phyloP scores from a whole-genome alignment of 2,797 vertebrate genomes.

The Avahi laniger region DNA sequence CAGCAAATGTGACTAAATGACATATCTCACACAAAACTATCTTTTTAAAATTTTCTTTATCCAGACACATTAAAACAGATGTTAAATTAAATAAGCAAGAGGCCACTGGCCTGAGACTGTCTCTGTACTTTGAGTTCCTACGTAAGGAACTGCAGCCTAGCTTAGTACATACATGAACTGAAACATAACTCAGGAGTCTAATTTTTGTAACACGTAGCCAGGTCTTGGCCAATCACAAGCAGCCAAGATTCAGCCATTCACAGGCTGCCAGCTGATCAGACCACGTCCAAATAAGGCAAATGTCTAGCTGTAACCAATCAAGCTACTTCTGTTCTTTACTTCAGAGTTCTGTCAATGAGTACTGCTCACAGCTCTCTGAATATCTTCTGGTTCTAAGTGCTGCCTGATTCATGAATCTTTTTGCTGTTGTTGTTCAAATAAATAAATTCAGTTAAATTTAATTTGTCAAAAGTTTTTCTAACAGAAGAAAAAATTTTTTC shows the following conservation, averaged over 20 bases:
- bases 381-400: not conserved
- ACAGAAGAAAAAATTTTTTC: not conserved
- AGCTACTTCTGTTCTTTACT: no score
- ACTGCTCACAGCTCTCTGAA: not conserved
- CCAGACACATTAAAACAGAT: not conserved
- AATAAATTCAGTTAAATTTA: not conserved
- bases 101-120: not conserved
- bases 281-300: not conserved
- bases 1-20: not conserved
- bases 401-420: not conserved
- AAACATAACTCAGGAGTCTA: not conserved
- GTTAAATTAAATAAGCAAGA: not conserved
- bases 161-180: not conserved
- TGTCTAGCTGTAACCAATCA: not conserved
- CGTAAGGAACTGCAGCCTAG: not conserved
- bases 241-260: not conserved
- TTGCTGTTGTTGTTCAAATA: not conserved
- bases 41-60: not conserved
- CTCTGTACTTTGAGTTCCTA: not conserved
- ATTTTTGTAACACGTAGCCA: not conserved
- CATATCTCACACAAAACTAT: not conserved
- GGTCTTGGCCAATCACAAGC: not conserved
- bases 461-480: slow-evolving; percentile 2
- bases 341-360: not conserved
- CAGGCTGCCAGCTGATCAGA: not conserved